Percentiles rank a stretch among this genome's conserved stretches.
These are phyloP conservation scores for Caenorhabditis brenneri DNA, from an alignment of 1,140 invertebrate species.

Conservation along the genomic window DNA sequence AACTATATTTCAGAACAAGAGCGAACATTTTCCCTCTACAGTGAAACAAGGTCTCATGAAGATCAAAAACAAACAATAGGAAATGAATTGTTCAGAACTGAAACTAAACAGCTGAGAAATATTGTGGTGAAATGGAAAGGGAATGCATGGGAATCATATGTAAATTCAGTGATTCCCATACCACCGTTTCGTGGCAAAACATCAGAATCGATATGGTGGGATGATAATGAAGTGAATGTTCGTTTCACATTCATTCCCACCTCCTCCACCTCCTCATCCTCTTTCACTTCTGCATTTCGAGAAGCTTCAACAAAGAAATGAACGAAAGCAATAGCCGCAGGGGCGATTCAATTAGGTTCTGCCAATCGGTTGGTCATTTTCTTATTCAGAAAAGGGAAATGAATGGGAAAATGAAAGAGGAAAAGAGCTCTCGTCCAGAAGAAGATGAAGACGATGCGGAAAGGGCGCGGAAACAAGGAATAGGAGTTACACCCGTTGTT, in stretches of 20 bases:
- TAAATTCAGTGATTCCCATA: conserved; percentile 30
- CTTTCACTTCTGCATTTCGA: not conserved
- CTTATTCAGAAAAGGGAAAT: conserved; percentile 2
- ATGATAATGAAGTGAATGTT: conserved; percentile 23
- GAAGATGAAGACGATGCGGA: not conserved
- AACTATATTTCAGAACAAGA: no score
- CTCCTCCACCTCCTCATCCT: not conserved
- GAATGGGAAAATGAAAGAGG: not conserved
- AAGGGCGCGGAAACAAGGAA: not conserved
- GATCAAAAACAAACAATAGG: no score
- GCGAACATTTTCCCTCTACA: no score
- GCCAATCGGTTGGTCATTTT: not conserved
- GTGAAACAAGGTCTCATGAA: no score
- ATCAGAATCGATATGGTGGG: not conserved
- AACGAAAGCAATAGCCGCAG: not conserved
- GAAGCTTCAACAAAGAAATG: conserved; percentile 5
- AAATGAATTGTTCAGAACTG: no score
- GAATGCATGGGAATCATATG: not conserved
- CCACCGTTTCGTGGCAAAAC: not conserved
- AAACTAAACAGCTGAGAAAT: not conserved
- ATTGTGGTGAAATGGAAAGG: not conserved
- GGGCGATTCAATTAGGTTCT: conserved; percentile 31
- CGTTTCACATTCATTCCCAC: not conserved
- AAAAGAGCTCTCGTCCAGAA: not conserved
- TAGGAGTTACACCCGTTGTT: conserved; percentile 24